Conservation (phyloP, 2,888 invertebrate genomes). For the Drosophila austrosaltans region DNA sequence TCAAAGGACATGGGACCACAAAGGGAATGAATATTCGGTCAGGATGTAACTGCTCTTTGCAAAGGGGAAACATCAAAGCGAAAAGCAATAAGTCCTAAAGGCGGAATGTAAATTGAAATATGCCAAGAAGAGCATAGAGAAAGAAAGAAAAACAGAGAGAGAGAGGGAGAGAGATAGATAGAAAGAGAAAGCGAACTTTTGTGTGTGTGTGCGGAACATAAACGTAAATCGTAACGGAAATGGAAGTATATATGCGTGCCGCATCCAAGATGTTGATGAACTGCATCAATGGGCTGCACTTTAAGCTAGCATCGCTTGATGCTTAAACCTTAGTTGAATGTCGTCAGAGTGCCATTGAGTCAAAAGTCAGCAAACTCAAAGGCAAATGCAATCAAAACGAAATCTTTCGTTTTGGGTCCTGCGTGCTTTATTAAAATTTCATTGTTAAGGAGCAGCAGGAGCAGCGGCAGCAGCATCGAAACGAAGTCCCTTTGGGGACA, state of each 20-base stretch:
- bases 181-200: constrained; percentile 1
- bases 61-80: constrained; percentile 65
- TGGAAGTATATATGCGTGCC: not conserved
- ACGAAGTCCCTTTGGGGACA: constrained; percentile 69
- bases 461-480: not conserved
- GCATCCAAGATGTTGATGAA: constrained; percentile 7
- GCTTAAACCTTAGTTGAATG: constrained; percentile 36
- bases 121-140: constrained; percentile 40
- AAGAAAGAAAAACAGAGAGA: constrained; percentile 13
- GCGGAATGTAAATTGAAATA: constrained; percentile 71
- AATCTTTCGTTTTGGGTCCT: constrained; percentile 12
- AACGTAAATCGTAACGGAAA: constrained; percentile 32
- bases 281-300: constrained; percentile 12
- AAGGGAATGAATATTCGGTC: constrained; percentile 33
- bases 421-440: constrained; percentile 76
- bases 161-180: not conserved
- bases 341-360: constrained; percentile 53
- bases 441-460: constrained; percentile 43
- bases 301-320: not conserved
- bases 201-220: constrained; percentile 19
- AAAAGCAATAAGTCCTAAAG: constrained; percentile 71
- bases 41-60: constrained; percentile 14
- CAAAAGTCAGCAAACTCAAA: constrained; percentile 22
- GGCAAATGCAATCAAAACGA: constrained; percentile 30
- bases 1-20: constrained; percentile 65